phyloP scores from a whole-genome alignment of 1,140 invertebrate genomes.

The Tetragnatha versicolor region DNA sequence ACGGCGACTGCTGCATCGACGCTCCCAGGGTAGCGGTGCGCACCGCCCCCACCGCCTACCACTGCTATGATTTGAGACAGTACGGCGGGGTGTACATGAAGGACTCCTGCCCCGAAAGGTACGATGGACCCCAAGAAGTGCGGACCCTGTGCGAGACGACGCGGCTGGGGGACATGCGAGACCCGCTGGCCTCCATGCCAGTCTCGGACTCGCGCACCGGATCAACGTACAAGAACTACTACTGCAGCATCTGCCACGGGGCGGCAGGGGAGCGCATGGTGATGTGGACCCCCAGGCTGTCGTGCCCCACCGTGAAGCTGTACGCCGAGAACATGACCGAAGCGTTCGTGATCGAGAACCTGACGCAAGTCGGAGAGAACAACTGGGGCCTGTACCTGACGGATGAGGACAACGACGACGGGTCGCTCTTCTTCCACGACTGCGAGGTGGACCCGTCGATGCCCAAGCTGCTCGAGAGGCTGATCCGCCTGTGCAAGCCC shows the following conservation, averaged over 20 bases:
- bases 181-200: conserved; percentile 65
- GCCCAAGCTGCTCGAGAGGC: conserved; percentile 16
- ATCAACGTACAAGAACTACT: conserved; percentile 69
- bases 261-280: conserved; percentile 57
- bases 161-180: conserved; percentile 41
- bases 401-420: background rate
- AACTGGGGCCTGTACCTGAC: conserved; percentile 44
- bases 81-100: conserved; percentile 67
- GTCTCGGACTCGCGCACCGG: conserved; percentile 65
- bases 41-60: conserved; percentile 57
- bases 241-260: conserved; percentile 69
- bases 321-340: conserved; percentile 30
- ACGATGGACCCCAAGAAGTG: conserved; percentile 60
- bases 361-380: background rate
- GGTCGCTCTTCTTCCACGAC: conserved; percentile 30
- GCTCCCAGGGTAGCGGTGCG: conserved; percentile 60
- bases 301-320: conserved; percentile 24
- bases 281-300: conserved; percentile 39
- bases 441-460: conserved; percentile 36
- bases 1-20: conserved; percentile 69
- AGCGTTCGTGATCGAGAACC: conserved; percentile 36
- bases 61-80: conserved; percentile 63
- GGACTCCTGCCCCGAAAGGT: conserved; percentile 63
- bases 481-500: conserved; percentile 26
- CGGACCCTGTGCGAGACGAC: conserved; percentile 59